phyloP scores from a whole-genome alignment of 1,140 invertebrate genomes.

The Atopsyche davidsoni region DNA sequence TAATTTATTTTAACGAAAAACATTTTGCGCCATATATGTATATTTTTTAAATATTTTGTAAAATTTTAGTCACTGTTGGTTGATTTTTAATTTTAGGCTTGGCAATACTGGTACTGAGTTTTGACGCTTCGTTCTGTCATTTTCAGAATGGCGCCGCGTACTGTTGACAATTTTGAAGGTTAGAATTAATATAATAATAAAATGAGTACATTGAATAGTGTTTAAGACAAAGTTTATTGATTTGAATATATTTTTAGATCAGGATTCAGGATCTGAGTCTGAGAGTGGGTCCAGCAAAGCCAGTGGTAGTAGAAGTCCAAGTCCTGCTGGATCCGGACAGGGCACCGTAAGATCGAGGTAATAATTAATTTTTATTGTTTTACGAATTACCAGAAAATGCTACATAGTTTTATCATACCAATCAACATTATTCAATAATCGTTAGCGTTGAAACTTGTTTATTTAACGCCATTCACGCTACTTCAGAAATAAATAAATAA shows the following conservation, averaged over 20 bases:
- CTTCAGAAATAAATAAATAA: constrained; percentile 34
- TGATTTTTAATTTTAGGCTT: no score
- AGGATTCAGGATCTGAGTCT: constrained; percentile 46
- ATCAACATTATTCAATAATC: background rate
- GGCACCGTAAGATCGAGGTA: constrained; percentile 34
- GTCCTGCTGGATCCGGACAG: constrained; percentile 40
- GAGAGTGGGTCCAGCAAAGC: constrained; percentile 42
- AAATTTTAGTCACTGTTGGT: no score
- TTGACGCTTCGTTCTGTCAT: no score
- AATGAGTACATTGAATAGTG: no score
- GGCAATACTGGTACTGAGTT: no score
- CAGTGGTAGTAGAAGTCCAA: constrained; percentile 47
- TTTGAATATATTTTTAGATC: constrained; percentile 34
- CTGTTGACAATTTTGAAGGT: constrained; percentile 13
- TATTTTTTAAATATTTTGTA: no score
- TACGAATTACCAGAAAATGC: background rate
- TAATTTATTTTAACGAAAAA: no score
- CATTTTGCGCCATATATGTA: no score
- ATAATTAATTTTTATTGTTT: background rate
- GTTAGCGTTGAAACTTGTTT: background rate
- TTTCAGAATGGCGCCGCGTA: constrained; percentile 14
- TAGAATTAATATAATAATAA: no score
- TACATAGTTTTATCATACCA: background rate
- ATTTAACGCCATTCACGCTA: background rate
- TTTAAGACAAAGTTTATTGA: no score